Evolutionary conservation across 2,797 vertebrate species (phyloP), one percentile per base, ranked within the genome.

Genomic region (Microctenopoma stevenorrisi): DNA sequence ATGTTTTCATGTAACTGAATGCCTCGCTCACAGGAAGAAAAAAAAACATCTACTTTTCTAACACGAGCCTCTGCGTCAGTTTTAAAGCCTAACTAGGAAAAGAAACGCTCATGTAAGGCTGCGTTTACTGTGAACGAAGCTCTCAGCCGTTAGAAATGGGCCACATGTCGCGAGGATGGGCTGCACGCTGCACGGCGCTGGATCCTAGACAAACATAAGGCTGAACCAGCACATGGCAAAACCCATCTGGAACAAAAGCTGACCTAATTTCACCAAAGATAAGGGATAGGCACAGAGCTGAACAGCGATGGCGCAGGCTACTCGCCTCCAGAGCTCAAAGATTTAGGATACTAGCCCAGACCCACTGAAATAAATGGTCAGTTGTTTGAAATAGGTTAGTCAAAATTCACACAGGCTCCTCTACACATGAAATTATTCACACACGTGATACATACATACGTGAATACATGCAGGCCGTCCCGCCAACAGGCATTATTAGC

Each of bases 371-470:
- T 76, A 89, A 90, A 86, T 77, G 75, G 78, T 79, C 75, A 73
- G 33, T 85, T 80, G 81, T 89, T 76, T 72, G 74, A 89, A 90
- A 68, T 72, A 88, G 90, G 90, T 90, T 89, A 88, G 70, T 75
- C 68, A 66, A 72, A 86, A 68, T 54, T 70, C 74, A 67, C 56
- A 66, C 74, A 58, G 62, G 67, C 70, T 70, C 56, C 67, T 56
- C 35, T 18, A 66, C 56, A 72, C 71, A 73, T 28, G 53, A 69
- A 73, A 33, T 72, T 49, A 51, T 26, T 66, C 35, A 47, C 15
- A 10, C 38, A 42, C 13, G 13, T 10, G 49, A 72, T 50, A 83
- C 35, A 54, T 33, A 40, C 28, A 22, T 18, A 18, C 18, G 18
- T 14, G 43, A 22, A 57, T 35, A 56, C 47, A 77, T 54, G 79